These are phyloP conservation scores for Liparis tanakae DNA, from an alignment of 2,797 vertebrate genomes.

Conservation along the genomic window DNA sequence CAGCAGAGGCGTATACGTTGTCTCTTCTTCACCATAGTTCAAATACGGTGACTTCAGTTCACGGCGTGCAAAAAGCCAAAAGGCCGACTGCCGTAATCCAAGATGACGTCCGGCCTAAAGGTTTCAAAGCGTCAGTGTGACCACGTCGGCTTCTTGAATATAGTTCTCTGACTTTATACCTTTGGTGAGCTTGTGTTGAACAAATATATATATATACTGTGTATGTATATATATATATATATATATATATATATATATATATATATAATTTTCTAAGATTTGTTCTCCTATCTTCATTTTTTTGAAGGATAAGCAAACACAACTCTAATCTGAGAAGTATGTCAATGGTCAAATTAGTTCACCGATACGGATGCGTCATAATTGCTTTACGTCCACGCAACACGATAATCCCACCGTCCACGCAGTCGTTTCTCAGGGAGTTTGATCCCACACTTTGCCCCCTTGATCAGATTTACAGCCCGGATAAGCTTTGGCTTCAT, in stretches of 20 bases:
- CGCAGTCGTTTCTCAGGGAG: slow-evolving; percentile 41
- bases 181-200: not conserved
- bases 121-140: not conserved
- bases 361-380: slow-evolving; percentile 4
- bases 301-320: not conserved
- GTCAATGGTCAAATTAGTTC: not conserved
- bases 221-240: too few species aligned
- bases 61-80: not conserved
- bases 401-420: slow-evolving; percentile 27
- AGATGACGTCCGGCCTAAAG: too few species aligned
- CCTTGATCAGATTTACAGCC: slow-evolving; percentile 30
- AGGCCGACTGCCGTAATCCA: too few species aligned
- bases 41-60: not conserved
- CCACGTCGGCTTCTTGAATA: not conserved
- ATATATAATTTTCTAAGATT: not conserved
- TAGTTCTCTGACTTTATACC: not conserved
- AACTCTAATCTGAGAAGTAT: not conserved
- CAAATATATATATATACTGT: too few species aligned
- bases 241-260: too few species aligned
- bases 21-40: not conserved
- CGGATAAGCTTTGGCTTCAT: slow-evolving; percentile 16
- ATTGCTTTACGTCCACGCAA: not conserved
- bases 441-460: slow-evolving; percentile 19
- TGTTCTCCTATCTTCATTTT: not conserved
- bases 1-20: too few species aligned